phyloP scores from a whole-genome alignment of 2,888 invertebrate species.

The Drosophila nigritarsus region DNA sequence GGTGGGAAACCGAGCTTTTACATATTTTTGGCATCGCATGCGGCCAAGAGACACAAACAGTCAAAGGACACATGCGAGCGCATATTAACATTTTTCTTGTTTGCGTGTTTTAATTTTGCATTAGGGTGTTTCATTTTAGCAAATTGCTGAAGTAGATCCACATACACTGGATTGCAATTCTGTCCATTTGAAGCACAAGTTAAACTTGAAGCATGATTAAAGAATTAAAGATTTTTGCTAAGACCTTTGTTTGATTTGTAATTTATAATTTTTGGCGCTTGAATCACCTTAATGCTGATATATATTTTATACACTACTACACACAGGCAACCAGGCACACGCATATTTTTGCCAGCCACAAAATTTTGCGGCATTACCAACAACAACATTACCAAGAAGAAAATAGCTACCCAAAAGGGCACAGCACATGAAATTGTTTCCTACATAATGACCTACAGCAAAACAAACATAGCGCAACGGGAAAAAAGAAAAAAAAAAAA shows the following conservation, averaged over 20 bases:
- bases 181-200: not conserved
- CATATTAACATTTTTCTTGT: constrained; percentile 43
- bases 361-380: constrained; percentile 58
- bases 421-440: constrained; percentile 73
- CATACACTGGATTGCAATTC: not conserved
- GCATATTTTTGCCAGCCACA: constrained; percentile 71
- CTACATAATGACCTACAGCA: constrained; percentile 67
- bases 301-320: constrained; percentile 27
- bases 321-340: constrained; percentile 27
- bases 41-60: constrained; percentile 42
- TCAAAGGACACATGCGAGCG: constrained; percentile 22
- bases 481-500: constrained; percentile 18
- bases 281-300: constrained; percentile 28
- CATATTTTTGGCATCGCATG: constrained; percentile 79
- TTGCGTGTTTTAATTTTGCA: constrained; percentile 16
- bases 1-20: constrained; percentile 53
- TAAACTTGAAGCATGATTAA: not conserved
- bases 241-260: not conserved
- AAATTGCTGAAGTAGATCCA: not conserved
- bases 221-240: not conserved
- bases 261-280: not conserved
- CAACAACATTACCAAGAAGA: constrained; percentile 33
- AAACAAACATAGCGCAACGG: constrained; percentile 50
- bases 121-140: constrained; percentile 36
- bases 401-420: constrained; percentile 38